Conservation (phyloP, 2,888 invertebrate genomes). For the Heliconius cydno region DNA sequence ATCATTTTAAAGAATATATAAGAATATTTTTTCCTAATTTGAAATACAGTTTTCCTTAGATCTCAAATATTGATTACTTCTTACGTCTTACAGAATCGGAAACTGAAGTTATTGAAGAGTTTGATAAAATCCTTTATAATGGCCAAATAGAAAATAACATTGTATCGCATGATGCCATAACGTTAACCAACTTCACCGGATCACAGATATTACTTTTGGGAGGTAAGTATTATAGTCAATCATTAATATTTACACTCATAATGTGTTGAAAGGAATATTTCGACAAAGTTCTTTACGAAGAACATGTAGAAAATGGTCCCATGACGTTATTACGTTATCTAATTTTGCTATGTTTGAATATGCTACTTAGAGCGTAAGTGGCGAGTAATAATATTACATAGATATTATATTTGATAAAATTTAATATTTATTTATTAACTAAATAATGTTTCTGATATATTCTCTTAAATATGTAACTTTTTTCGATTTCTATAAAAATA, state of each 20-base stretch:
- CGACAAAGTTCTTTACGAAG: slow-evolving; percentile 63
- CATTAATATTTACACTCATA: neutral
- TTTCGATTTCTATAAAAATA: no score
- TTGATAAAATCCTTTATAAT: slow-evolving; percentile 63
- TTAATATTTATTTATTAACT: no score
- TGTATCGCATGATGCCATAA: slow-evolving; percentile 64
- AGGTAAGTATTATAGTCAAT: slow-evolving; percentile 53
- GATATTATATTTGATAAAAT: no score
- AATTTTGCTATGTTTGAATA: slow-evolving; percentile 51
- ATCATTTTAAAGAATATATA: no score
- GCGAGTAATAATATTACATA: no score
- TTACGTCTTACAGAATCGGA: slow-evolving; percentile 22
- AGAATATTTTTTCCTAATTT: no score
- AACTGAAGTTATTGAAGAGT: slow-evolving; percentile 49
- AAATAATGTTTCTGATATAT: no score
- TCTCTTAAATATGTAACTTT: no score
- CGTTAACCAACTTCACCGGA: slow-evolving; percentile 57
- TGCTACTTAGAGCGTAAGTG: no score
- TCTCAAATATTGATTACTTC: neutral
- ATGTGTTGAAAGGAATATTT: slow-evolving; percentile 52
- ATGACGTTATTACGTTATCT: slow-evolving; percentile 62
- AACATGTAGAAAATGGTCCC: slow-evolving; percentile 57
- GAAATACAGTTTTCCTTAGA: neutral
- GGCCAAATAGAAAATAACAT: slow-evolving; percentile 57
- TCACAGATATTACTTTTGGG: slow-evolving; percentile 57